A percentile compares a stretch with the other conserved stretches of the same genome.
These are phyloP conservation scores for Parochlus steinenii DNA, from an alignment of 2,888 invertebrate species.

Conservation along the genomic window DNA sequence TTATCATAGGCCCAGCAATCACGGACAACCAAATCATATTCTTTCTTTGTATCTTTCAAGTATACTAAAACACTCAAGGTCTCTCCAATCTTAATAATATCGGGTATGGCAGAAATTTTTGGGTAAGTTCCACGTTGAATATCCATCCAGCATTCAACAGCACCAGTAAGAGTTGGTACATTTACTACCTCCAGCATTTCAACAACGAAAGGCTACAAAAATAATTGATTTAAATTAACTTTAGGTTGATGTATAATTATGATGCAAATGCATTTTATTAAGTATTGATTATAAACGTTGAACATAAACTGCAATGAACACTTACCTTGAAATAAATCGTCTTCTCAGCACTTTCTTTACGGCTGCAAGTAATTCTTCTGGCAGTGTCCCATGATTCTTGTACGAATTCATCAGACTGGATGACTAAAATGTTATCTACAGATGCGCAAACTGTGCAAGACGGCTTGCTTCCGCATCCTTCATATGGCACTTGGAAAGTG, in stretches of 20 bases:
- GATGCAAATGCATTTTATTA: no score
- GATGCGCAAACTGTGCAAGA: constrained; percentile 43
- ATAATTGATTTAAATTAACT: constrained; percentile 37
- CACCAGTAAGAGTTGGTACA: constrained; percentile 44
- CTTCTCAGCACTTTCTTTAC: constrained; percentile 24
- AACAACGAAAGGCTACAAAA: constrained; percentile 49
- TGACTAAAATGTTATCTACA: constrained; percentile 46
- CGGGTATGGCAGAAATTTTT: constrained; percentile 43
- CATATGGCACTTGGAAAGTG: constrained; percentile 44
- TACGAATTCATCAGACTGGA: constrained; percentile 47
- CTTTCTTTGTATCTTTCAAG: constrained; percentile 42
- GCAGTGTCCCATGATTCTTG: constrained; percentile 51
- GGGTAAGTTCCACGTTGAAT: constrained; percentile 54
- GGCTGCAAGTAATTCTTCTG: constrained; percentile 37
- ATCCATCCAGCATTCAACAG: constrained; percentile 63
- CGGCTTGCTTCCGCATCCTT: constrained; percentile 44
- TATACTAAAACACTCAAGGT: constrained; percentile 51
- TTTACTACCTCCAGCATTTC: constrained; percentile 53
- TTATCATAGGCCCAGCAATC: constrained; percentile 59
- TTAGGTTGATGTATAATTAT: no score
- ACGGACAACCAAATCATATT: constrained; percentile 48
- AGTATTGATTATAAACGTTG: constrained; percentile 33
- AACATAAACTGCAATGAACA: constrained; percentile 22
- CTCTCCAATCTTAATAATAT: constrained; percentile 50
- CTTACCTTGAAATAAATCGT: constrained; percentile 26